Evolutionary conservation across 2,888 invertebrate species (phyloP).

Genomic region (Halictus ligatus): DNA sequence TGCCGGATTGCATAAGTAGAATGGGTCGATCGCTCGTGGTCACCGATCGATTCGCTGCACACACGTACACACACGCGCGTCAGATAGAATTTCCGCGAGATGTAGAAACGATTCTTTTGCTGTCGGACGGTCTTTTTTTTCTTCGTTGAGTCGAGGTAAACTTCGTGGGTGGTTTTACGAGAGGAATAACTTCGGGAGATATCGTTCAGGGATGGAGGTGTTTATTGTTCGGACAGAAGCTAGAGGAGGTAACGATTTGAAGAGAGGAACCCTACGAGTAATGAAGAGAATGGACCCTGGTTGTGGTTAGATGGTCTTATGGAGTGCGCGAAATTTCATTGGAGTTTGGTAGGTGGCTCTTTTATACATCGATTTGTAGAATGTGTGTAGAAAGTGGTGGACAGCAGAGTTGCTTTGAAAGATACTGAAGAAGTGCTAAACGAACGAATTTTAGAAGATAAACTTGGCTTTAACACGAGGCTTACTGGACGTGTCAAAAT

Average conservation of each 20-base stretch:
- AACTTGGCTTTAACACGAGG: no score
- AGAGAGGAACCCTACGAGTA: neutral
- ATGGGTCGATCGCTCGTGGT: neutral
- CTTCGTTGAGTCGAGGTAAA: neutral
- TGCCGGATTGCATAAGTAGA: slow-evolving; percentile 4
- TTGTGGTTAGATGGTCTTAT: neutral
- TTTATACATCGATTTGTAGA: neutral
- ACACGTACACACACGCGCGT: neutral
- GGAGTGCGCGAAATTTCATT: neutral
- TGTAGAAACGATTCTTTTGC: neutral
- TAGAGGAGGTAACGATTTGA: neutral
- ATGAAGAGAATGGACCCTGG: neutral
- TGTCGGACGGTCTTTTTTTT: neutral
- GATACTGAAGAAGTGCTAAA: neutral
- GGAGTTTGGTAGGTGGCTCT: neutral
- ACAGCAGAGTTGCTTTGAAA: neutral
- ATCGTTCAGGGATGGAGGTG: neutral
- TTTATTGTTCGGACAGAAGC: neutral
- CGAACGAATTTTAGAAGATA: no score
- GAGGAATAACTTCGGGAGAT: neutral
- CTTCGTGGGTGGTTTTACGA: neutral
- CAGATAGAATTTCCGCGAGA: neutral
- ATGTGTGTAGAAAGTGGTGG: neutral
- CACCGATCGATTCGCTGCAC: neutral
- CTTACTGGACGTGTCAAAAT: neutral